These are phyloP conservation scores for Plebejus anna DNA, from an alignment of 2,888 invertebrate species.

Conservation along the genomic window DNA sequence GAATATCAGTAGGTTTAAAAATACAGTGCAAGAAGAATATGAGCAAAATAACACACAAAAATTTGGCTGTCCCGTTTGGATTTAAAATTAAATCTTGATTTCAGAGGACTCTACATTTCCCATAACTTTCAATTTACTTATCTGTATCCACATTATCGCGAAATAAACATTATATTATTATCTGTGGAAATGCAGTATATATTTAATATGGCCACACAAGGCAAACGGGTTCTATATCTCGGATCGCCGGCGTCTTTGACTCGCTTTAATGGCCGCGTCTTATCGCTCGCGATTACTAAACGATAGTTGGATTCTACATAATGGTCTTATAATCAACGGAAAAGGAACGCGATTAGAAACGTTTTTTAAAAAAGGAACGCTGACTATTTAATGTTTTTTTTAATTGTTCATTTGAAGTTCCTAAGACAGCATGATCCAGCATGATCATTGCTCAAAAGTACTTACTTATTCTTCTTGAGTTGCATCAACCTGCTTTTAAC, in stretches of 20 bases:
- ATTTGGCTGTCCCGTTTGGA: too few relatives aligned
- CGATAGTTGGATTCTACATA: constrained; percentile 24
- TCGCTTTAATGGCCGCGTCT: constrained; percentile 18
- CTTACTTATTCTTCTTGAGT: too few relatives aligned
- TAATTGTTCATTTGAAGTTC: neutral
- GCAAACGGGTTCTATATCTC: constrained; percentile 15
- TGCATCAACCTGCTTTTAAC: too few relatives aligned
- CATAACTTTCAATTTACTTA: neutral
- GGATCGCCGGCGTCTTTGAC: constrained; percentile 15
- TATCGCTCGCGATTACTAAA: constrained; percentile 27
- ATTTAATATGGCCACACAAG: constrained; percentile 27
- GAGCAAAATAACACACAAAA: too few relatives aligned
- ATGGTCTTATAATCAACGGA: constrained; percentile 22
- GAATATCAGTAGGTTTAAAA: too few relatives aligned
- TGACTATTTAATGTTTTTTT: neutral
- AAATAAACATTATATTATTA: neutral
- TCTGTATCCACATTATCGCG: neutral
- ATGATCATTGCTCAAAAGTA: too few relatives aligned
- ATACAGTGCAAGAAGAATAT: too few relatives aligned
- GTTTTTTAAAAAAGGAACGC: neutral
- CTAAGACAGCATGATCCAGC: too few relatives aligned
- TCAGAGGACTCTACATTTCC: neutral
- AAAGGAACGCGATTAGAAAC: constrained; percentile 9
- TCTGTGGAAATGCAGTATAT: constrained; percentile 13
- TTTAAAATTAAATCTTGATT: neutral